These are phyloP conservation scores for Turritopsis dohrnii DNA, from an alignment of 30 jellyfish, hydroid and myxozoan species.

Conservation along the genomic window DNA sequence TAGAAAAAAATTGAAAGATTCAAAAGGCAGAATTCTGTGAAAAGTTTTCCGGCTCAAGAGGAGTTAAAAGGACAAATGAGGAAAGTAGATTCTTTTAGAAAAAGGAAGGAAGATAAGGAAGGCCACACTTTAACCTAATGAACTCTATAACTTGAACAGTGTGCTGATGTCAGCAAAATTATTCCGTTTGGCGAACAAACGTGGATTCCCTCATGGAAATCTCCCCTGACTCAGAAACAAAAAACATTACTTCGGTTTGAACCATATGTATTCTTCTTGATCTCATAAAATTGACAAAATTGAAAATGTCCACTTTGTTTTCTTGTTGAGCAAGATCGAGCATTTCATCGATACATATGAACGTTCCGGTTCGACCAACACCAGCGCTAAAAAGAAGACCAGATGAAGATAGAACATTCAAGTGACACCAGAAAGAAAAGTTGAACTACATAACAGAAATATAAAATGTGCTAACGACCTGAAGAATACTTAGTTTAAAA, in stretches of 20 bases:
- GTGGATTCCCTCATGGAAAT: background rate
- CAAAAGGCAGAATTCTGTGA: background rate
- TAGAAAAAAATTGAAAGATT: background rate
- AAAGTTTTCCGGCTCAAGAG: too few species aligned
- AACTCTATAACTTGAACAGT: too few species aligned
- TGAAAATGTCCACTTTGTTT: constrained; percentile 69
- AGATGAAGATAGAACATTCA: background rate
- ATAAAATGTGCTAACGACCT: background rate
- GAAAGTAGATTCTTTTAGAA: too few species aligned
- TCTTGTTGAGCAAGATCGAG: constrained; percentile 44
- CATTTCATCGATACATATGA: constrained; percentile 75
- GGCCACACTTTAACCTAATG: too few species aligned
- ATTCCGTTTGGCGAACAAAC: background rate
- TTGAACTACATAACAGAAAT: background rate
- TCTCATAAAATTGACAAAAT: constrained; percentile 65
- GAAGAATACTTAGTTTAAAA: background rate
- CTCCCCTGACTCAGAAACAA: background rate
- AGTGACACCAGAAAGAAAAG: background rate
- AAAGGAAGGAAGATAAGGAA: too few species aligned
- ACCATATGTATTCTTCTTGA: constrained; percentile 64
- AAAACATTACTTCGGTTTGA: constrained; percentile 72
- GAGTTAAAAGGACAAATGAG: too few species aligned
- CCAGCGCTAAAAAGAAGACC: constrained; percentile 71
- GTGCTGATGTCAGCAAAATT: too few species aligned
- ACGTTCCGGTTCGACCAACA: constrained; percentile 95